These are phyloP conservation scores for Agrochola lota DNA, from an alignment of 2,888 invertebrate genomes.

Conservation along the genomic window DNA sequence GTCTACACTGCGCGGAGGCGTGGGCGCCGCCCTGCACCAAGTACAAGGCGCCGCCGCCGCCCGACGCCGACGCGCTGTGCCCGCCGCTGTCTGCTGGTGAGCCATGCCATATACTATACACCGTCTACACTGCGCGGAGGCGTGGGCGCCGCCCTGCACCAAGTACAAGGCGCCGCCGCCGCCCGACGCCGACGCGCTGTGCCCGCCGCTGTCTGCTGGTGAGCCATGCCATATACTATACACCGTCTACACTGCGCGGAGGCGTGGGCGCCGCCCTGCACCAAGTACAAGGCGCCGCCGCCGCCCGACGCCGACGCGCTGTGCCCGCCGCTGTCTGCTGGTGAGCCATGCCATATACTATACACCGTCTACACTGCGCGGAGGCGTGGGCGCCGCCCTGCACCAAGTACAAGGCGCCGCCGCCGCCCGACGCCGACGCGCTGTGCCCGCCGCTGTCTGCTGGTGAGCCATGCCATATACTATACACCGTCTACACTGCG, in stretches of 20 bases:
- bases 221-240: too few species aligned
- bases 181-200: conserved; percentile 78
- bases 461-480: too few species aligned
- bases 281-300: conserved; percentile 87
- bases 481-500: conserved; percentile 88
- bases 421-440: conserved; percentile 81
- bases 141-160: conserved; percentile 96
- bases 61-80: conserved; percentile 78
- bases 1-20: conserved; percentile 92
- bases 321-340: conserved; percentile 66
- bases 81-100: conserved; percentile 63
- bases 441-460: conserved; percentile 67
- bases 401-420: conserved; percentile 90
- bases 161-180: conserved; percentile 85
- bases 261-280: conserved; percentile 96
- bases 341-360: too few species aligned
- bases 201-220: conserved; percentile 64
- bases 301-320: conserved; percentile 80
- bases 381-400: conserved; percentile 96
- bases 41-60: conserved; percentile 84
- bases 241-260: conserved; percentile 92
- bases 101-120: too few species aligned
- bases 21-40: conserved; percentile 96
- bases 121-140: conserved; percentile 60
- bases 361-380: too few species aligned